Conservation (phyloP, 2,888 invertebrate genomes). For the Urechis unicinctus region DNA sequence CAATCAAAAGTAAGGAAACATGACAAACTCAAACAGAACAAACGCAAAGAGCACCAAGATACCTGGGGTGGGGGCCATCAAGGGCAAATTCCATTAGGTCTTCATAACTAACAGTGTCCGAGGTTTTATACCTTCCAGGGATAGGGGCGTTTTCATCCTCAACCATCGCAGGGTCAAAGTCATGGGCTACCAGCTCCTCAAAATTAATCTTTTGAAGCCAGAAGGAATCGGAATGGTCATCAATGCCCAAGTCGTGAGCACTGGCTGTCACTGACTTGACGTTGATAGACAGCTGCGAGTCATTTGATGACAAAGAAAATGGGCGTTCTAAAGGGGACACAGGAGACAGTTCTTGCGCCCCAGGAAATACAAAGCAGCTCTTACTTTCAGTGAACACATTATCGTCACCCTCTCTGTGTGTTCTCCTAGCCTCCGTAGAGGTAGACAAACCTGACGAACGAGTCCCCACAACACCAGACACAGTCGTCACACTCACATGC, state of each 20-base stretch:
- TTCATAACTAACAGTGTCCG: conserved; percentile 79
- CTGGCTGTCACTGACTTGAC: conserved; percentile 31
- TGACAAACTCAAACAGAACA: conserved; percentile 8
- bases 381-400: neutral
- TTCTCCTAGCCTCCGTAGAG: neutral
- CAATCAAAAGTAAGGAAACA: neutral
- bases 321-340: neutral
- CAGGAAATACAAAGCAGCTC: too few relatives aligned
- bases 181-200: conserved; percentile 2
- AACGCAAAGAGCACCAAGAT: too few relatives aligned
- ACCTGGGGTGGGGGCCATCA: conserved; percentile 52
- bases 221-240: conserved; percentile 38
- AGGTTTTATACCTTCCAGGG: conserved; percentile 55
- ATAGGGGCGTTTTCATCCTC: conserved; percentile 5
- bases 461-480: too few relatives aligned
- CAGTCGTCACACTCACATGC: too few relatives aligned
- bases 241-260: conserved; percentile 37
- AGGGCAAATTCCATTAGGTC: conserved; percentile 83
- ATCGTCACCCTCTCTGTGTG: neutral
- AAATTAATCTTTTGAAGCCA: conserved; percentile 28
- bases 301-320: neutral
- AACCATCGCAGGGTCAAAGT: neutral
- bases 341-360: neutral
- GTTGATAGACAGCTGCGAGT: neutral
- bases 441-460: too few relatives aligned